Evolutionary conservation across 2,888 invertebrate genomes (phyloP), one percentile per base, ranked within the genome.

Genomic region (Xanthorhoe designata): DNA sequence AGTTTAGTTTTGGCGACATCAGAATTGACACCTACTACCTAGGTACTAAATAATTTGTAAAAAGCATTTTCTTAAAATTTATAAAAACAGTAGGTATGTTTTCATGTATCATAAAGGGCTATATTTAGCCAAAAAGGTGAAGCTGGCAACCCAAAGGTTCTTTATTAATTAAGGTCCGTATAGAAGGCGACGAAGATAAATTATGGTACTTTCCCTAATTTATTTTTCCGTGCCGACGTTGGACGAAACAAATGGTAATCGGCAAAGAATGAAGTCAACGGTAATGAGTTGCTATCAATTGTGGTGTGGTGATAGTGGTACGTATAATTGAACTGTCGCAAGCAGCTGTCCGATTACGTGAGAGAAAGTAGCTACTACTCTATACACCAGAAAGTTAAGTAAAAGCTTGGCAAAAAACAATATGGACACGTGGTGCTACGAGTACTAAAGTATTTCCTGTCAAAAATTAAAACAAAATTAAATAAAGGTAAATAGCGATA

Each of bases 241-340:
- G 77, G 89, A 86, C 87, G 82, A 91, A 91, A 92, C 91, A 90
- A 92, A 93, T 93, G 92, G 91, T 92, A 92, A 92, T 92, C 92
- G 91, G 88, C 85, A 86, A 90, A 88, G 91, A 92, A 92, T 92
- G 90, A 91, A 93, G 91, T 92, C 91, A 87, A 75, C 73, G 66
- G 55, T 73, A 75, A 91, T 86, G 88, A 87, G 78, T 78, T 78
- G 76, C 85, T 82, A 92, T 92, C 91, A 90, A 91, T 92, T 89
- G 88, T 77, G 76, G 79, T 75, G 72, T 79, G 77, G 77, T 78
- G 68, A 71, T 67, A 72, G 56, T 59, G 61, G 60, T 66, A 65
- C 54, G 50, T 58, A 51, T 74, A 71, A 68, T 68, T 68, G 69
- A 64, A 61, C 24, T 66, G 64, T 69, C 63, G 38, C 56, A 56